phyloP scores from a whole-genome alignment of 2,797 vertebrate genomes.

The Philypnodon macrostomus region DNA sequence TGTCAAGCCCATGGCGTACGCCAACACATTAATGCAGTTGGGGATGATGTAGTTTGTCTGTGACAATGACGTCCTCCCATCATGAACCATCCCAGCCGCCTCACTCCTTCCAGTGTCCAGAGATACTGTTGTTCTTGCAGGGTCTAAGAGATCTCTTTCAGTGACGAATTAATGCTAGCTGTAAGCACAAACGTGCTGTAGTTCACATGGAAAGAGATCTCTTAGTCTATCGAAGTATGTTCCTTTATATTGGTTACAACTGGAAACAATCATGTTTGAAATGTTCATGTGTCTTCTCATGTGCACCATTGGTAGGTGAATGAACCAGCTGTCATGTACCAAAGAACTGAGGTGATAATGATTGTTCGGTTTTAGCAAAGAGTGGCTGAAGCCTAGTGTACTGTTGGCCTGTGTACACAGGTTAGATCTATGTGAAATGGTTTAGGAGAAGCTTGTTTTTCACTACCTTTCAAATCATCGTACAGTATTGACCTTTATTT shows the following conservation, averaged over 20 bases:
- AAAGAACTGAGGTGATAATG: conserved; percentile 71
- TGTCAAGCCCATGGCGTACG: conserved; percentile 94
- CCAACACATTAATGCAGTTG: conserved; percentile 91
- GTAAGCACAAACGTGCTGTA: conserved; percentile 44
- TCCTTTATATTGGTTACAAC: conserved; percentile 48
- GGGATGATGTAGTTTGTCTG: conserved; percentile 86
- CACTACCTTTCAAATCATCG: conserved; percentile 51
- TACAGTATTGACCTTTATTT: conserved; percentile 34
- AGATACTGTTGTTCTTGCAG: conserved; percentile 45
- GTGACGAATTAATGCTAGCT: conserved; percentile 39
- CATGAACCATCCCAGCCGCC: conserved; percentile 57
- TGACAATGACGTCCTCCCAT: conserved; percentile 52
- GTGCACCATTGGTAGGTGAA: conserved; percentile 37
- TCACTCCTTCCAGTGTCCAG: conserved; percentile 61
- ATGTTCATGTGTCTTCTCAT: conserved; percentile 28
- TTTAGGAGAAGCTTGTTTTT: conserved; percentile 41
- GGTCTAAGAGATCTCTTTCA: conserved; percentile 45
- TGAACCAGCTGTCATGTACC: conserved; percentile 69
- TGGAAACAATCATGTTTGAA: conserved; percentile 38
- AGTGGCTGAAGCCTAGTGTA: conserved; percentile 39
- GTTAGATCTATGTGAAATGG: conserved; percentile 44
- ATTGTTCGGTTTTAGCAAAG: conserved; percentile 58
- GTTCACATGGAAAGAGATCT: conserved; percentile 54
- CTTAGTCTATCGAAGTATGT: conserved; percentile 34
- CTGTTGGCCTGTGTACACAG: conserved; percentile 43